Base-by-base conservation (phyloP, 2,888 invertebrate species). In the Drosophila formosana region DNA sequence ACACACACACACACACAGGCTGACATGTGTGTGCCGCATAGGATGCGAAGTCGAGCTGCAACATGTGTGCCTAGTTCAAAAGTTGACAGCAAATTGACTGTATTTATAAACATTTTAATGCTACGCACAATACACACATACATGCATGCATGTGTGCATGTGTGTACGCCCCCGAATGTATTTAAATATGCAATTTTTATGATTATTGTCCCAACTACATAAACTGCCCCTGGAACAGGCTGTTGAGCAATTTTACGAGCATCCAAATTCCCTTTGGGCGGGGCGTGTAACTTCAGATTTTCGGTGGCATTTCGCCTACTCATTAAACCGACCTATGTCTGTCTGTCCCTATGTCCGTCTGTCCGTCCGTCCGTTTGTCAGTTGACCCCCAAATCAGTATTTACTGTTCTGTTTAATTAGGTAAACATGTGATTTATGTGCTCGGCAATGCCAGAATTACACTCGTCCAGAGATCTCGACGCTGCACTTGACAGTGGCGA, bases 71-170 rank as follows among this genome's bases (percentile, higher is more conserved):
- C 81, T 62, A 78, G 88, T 88, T 86, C 86, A 83, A 85, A 75
- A 85, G 86, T 80, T 85, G 86, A 85, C 86, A 78, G 73, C 79
- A 83, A 86, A 86, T 86, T 88, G 86, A 85, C 88, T 83, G 78
- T 80, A 88, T 88, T 88, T 81, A 85, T 88, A 86, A 86, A 86
- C 81, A 85, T 73, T 84, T 76, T 73, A 72, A 66, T 74, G 73
- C 80, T 52, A 32, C 52, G 45, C 55, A 41, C 50, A 47, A 56
- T 23, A 25, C 28, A 45, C 47, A 41, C 45, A 47, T 49, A 39
- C 37, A 65, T 6, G 39, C 50, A 51, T 39, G 30, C 32, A 37
- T 39, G 28, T 47, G 32, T 26, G 26, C 52, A 49, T n/a, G 34
- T 55, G 28, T 32, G 32, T 49, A 78, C 83, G 73, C 73, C 83